Conservation (phyloP, 2,113 vertebrate genomes). For the Rousettus leschenaultii region DNA sequence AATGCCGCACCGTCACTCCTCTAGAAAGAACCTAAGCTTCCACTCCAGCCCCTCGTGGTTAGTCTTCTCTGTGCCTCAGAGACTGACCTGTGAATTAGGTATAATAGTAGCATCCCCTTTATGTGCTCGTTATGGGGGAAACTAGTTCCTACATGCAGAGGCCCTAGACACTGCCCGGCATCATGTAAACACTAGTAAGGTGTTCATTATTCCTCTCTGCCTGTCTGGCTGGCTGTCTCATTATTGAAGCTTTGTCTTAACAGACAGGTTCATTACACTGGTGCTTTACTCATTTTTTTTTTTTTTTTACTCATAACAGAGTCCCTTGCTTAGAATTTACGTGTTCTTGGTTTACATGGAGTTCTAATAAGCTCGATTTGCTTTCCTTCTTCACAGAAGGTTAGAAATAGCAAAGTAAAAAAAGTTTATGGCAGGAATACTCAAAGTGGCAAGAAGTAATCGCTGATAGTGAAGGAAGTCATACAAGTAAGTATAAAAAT, state of each 20-base stretch:
- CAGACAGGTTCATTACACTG: neutral
- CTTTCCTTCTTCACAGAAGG: neutral
- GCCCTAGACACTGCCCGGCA: neutral
- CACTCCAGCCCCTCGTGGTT: neutral
- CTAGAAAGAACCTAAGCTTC: neutral
- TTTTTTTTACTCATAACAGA: neutral
- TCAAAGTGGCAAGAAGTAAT: neutral
- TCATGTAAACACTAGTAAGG: neutral
- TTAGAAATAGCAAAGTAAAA: neutral
- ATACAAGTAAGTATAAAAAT: neutral
- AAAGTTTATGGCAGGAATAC: neutral
- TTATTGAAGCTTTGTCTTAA: neutral
- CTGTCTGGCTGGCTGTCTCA: too few species aligned
- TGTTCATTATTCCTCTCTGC: neutral
- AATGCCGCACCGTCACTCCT: neutral
- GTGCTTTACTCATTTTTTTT: neutral
- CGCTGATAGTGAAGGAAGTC: neutral
- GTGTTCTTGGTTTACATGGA: neutral
- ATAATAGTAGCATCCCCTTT: neutral
- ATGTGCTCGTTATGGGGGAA: neutral
- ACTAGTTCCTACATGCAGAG: neutral
- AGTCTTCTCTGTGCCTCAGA: neutral
- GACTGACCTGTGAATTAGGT: neutral
- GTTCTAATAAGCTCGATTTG: conserved; percentile 14
- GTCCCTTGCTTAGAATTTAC: neutral